Evolutionary conservation across 1,140 invertebrate genomes (phyloP).

Genomic region (Cherax destructor): DNA sequence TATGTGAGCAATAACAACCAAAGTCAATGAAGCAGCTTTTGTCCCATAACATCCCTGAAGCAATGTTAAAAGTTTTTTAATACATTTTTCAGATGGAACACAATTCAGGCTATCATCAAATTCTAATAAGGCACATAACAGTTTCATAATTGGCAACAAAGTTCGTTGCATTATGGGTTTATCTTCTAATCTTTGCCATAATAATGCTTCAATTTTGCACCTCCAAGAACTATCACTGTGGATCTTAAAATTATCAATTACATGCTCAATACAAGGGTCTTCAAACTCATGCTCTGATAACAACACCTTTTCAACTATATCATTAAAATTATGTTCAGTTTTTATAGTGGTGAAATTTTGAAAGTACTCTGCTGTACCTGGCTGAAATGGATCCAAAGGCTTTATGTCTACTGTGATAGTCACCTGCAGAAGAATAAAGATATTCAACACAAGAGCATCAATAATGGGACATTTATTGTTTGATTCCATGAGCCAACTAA

Average conservation of each 20-base stretch:
- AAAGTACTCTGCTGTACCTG: slow-evolving; percentile 29
- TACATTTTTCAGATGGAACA: slow-evolving; percentile 1
- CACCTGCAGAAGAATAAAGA: slow-evolving; percentile 4
- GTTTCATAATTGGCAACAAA: background rate
- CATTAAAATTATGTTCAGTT: background rate
- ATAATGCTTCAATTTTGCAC: slow-evolving; percentile 7
- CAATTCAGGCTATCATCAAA: background rate
- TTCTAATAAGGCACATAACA: slow-evolving; percentile 18
- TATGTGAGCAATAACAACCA: slow-evolving; percentile 25
- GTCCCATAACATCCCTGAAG: slow-evolving; percentile 30
- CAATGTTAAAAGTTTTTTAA: slow-evolving; percentile 24
- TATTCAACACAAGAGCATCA: slow-evolving; percentile 24
- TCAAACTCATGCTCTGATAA: slow-evolving; percentile 1
- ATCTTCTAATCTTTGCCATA: slow-evolving; percentile 36
- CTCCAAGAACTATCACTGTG: background rate
- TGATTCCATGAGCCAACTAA: background rate
- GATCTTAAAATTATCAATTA: background rate
- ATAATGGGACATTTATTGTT: slow-evolving; percentile 33
- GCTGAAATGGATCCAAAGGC: slow-evolving; percentile 6
- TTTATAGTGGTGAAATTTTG: slow-evolving; percentile 2
- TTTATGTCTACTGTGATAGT: background rate
- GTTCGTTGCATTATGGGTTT: background rate
- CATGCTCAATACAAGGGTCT: background rate
- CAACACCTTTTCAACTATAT: slow-evolving; percentile 19
- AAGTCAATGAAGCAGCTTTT: slow-evolving; percentile 20